Conservation (phyloP, 2,113 vertebrate species). For the Eolophus roseicapilla region DNA sequence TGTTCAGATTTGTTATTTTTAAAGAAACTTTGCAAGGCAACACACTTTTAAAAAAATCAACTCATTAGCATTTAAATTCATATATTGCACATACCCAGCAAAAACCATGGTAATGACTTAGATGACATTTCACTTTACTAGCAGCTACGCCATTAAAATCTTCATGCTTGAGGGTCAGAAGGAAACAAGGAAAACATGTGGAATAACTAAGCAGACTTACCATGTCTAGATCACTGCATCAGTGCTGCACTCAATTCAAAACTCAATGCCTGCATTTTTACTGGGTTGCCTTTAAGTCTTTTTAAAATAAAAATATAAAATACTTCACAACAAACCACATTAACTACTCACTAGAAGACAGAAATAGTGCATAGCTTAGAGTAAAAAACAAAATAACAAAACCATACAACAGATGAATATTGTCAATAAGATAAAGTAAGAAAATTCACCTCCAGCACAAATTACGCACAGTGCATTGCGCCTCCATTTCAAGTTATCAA, state of each 20-base stretch:
- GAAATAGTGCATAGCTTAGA: neutral
- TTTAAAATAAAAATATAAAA: neutral
- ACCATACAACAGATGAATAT: neutral
- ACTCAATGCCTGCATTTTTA: neutral
- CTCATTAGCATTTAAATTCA: slow-evolving; percentile 6
- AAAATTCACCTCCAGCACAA: neutral
- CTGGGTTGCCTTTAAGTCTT: neutral
- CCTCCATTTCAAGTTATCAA: neutral
- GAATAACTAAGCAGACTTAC: neutral
- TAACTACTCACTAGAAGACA: neutral
- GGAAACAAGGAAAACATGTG: neutral
- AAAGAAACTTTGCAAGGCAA: neutral
- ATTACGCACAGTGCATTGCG: neutral
- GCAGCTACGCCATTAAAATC: slow-evolving; percentile 12
- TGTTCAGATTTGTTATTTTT: neutral
- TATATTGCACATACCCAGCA: neutral
- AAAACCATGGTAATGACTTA: neutral
- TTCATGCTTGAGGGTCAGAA: neutral
- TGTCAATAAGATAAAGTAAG: neutral
- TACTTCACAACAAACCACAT: neutral
- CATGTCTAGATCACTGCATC: neutral
- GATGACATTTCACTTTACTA: slow-evolving; percentile 13
- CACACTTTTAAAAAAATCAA: neutral
- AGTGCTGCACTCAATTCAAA: neutral
- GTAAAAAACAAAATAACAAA: neutral